phyloP scores from a whole-genome alignment of 2,888 invertebrate species.

The Eupithecia vulgata region DNA sequence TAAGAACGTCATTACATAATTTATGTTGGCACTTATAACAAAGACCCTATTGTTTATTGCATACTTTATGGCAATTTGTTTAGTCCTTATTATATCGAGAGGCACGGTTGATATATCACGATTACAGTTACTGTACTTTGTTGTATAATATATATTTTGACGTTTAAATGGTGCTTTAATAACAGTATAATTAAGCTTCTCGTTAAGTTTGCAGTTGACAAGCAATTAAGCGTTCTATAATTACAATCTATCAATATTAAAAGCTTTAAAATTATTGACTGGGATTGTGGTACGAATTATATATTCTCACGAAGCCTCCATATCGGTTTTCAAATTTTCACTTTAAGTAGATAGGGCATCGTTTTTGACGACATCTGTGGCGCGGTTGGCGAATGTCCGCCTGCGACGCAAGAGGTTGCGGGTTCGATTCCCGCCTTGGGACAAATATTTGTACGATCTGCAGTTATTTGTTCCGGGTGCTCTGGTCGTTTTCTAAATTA shows the following conservation, averaged over 20 bases:
- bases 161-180: slow-evolving; percentile 45
- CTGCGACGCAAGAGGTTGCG: too few species aligned
- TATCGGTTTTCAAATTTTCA: background rate
- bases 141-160: slow-evolving; percentile 1
- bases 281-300: background rate
- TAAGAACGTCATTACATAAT: slow-evolving; percentile 31
- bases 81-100: slow-evolving; percentile 11
- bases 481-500: too few species aligned
- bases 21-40: slow-evolving; percentile 40
- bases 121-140: slow-evolving; percentile 11
- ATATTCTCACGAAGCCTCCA: background rate
- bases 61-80: slow-evolving; percentile 22
- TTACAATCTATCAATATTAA: slow-evolving; percentile 12
- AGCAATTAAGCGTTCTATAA: slow-evolving; percentile 23
- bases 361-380: too few species aligned
- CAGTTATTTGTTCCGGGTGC: too few species aligned
- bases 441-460: too few species aligned
- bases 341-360: background rate
- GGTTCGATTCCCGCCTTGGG: too few species aligned
- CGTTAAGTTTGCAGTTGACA: slow-evolving; percentile 41
- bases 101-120: slow-evolving; percentile 13
- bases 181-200: slow-evolving; percentile 58
- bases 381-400: too few species aligned
- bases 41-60: slow-evolving; percentile 45
- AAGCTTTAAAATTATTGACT: slow-evolving; percentile 1